These are phyloP conservation scores for Epizoanthus stellaris DNA, from an alignment of 92 coral and sea anemone species.

Conservation along the genomic window DNA sequence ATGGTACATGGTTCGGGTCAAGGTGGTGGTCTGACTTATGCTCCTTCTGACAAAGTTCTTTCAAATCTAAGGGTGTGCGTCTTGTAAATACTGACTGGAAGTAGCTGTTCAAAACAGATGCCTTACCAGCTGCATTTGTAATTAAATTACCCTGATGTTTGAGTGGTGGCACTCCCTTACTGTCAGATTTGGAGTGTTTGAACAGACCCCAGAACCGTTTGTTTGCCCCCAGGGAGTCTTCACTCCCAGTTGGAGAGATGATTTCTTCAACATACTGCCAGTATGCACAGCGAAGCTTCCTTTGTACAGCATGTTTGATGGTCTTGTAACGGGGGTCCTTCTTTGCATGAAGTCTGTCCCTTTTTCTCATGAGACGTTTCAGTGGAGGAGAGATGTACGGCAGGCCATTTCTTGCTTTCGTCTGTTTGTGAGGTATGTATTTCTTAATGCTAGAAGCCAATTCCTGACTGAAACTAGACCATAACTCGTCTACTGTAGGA, in stretches of 20 bases:
- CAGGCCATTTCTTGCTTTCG: slow-evolving; percentile 12
- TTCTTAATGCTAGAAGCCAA: background rate
- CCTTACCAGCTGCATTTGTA: background rate
- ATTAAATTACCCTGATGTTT: background rate
- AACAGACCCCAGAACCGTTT: slow-evolving; percentile 1
- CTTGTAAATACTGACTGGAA: background rate
- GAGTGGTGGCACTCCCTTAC: slow-evolving; percentile 7
- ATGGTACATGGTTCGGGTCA: slow-evolving; percentile 6
- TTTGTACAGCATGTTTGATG: slow-evolving; percentile 10
- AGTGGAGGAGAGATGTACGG: background rate
- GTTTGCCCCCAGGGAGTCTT: background rate
- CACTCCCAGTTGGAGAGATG: background rate
- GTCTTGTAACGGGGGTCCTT: slow-evolving; percentile 21
- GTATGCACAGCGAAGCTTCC: background rate
- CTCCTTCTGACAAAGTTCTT: slow-evolving; percentile 19
- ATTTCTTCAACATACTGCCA: slow-evolving; percentile 3
- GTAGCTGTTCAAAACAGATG: background rate
- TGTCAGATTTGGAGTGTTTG: background rate
- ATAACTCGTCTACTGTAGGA: background rate
- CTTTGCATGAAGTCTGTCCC: background rate
- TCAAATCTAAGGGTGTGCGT: background rate
- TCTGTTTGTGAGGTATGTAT: slow-evolving; percentile 13
- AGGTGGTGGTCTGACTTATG: background rate
- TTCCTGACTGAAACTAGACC: background rate
- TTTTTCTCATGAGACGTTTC: background rate